These are phyloP conservation scores for Anthoptus insignis DNA, from an alignment of 2,888 invertebrate species.

Conservation along the genomic window DNA sequence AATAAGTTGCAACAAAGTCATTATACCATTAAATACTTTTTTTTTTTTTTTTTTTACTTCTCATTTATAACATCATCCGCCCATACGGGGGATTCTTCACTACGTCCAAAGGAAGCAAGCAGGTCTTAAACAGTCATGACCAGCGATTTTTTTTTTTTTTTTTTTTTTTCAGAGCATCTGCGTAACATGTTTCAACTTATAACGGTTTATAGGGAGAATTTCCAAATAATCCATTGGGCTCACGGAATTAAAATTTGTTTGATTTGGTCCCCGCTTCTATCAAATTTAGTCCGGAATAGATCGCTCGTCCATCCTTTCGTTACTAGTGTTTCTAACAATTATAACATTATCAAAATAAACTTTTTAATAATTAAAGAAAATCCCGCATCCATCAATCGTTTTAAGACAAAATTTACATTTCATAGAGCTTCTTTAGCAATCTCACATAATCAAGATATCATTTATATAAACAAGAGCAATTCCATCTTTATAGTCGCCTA, in stretches of 20 bases:
- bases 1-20: too few relatives aligned
- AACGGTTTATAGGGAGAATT: conserved; percentile 40
- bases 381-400: conserved; percentile 28
- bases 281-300: conserved; percentile 35
- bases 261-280: conserved; percentile 24
- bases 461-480: conserved; percentile 46
- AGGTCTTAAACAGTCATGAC: conserved; percentile 28
- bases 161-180: conserved; percentile 5
- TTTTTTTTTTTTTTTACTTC: too few relatives aligned
- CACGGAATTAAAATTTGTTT: too few relatives aligned
- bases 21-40: too few relatives aligned
- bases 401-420: conserved; percentile 38
- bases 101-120: neutral
- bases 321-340: conserved; percentile 13
- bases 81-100: too few relatives aligned
- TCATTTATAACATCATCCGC: too few relatives aligned
- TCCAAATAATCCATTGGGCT: conserved; percentile 42
- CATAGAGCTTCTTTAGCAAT: conserved; percentile 36
- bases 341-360: neutral
- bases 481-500: conserved; percentile 39
- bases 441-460: conserved; percentile 42
- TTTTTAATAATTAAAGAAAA: conserved; percentile 38
- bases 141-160: conserved; percentile 42
- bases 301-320: conserved; percentile 43
- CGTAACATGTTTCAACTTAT: conserved; percentile 41